A percentile compares a stretch with the other conserved stretches of the same genome.
These are phyloP conservation scores for Caenorhabditis zanzibari DNA, from an alignment of 2,888 invertebrate species.

Conservation along the genomic window DNA sequence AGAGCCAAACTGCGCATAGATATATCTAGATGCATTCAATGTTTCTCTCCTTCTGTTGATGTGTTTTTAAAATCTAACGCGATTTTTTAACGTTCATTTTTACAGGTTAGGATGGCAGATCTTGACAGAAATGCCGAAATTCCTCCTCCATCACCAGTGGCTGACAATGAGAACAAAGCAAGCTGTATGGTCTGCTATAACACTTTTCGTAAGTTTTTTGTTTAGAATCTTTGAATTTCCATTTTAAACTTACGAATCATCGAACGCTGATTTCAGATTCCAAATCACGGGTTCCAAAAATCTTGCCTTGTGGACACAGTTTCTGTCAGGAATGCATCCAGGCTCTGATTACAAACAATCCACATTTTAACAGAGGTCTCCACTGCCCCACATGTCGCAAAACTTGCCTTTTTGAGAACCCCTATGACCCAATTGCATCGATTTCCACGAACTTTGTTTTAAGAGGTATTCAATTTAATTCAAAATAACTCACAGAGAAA, in stretches of 20 bases:
- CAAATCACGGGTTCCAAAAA: constrained; percentile 21
- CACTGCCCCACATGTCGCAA: constrained; percentile 21
- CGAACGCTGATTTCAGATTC: constrained; percentile 37
- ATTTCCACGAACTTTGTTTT: constrained; percentile 13
- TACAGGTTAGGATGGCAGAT: neutral
- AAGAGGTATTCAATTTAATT: neutral
- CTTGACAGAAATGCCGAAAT: neutral
- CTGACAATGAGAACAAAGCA: neutral
- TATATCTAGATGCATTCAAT: too few relatives aligned
- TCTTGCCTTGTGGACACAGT: constrained; percentile 22
- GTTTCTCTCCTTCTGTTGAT: too few relatives aligned
- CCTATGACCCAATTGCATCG: neutral
- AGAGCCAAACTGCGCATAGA: too few relatives aligned
- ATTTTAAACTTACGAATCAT: too few relatives aligned
- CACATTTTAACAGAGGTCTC: neutral
- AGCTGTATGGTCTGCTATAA: constrained; percentile 24
- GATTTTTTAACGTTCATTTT: neutral
- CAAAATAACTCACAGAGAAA: too few relatives aligned
- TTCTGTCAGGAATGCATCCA: constrained; percentile 27
- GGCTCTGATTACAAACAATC: neutral
- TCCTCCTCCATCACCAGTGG: neutral
- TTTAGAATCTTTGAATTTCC: neutral
- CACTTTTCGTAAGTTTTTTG: constrained; percentile 18
- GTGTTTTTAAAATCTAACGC: neutral
- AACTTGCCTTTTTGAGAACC: neutral